Evolutionary conservation across 2,113 vertebrate species (phyloP), one percentile per base, ranked within the genome.

Genomic region (Callocephalon fimbriatum): DNA sequence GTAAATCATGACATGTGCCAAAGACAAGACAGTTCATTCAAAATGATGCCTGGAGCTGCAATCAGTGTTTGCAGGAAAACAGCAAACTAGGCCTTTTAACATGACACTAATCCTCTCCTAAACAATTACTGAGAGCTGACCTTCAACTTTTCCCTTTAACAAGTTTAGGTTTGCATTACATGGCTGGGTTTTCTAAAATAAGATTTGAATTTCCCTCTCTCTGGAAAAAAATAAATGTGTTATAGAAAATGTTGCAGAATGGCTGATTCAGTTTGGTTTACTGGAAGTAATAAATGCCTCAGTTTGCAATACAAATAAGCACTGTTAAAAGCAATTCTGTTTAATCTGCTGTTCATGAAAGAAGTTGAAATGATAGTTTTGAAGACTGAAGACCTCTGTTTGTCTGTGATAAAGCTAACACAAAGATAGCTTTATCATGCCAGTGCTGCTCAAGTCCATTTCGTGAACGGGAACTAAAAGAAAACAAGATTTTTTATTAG

Each of bases 41-140:
- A 93, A 98, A 95, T 65, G 25, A 47, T 85, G 87, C 83, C 91
- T 85, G 59, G 77, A 97, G 44, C 19, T 37, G 84, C 40, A 75
- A 91, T 86, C 82, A 80, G 15, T 29, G 27, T 96, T 97, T 95
- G 29, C 44, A 76, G 6, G 21, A 95, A 77, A 94, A 91, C 54
- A 90, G 61, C 40, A 97, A 93, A 94, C 11, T 63, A 87, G 54
- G 38, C 20, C 91, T 93, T 95, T 81, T 86, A 93, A 62, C 68
- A 54, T 88, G 56, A 82, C 62, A 85, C 42, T 85, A 83, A 78
- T 96, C 54, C 42, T 82, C 96, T 76, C 31, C 61, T 53, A 73
- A 58, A 66, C 71, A 95, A 26, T 91, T 91, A 54, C 81, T 40
- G 50, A 80, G 48, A 73, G 14, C 50, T 92, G 81, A 90, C 86